Evolutionary conservation across 2,888 invertebrate genomes (phyloP), one percentile per base, ranked within the genome.

Genomic region (Archaeoteleia sp.): DNA sequence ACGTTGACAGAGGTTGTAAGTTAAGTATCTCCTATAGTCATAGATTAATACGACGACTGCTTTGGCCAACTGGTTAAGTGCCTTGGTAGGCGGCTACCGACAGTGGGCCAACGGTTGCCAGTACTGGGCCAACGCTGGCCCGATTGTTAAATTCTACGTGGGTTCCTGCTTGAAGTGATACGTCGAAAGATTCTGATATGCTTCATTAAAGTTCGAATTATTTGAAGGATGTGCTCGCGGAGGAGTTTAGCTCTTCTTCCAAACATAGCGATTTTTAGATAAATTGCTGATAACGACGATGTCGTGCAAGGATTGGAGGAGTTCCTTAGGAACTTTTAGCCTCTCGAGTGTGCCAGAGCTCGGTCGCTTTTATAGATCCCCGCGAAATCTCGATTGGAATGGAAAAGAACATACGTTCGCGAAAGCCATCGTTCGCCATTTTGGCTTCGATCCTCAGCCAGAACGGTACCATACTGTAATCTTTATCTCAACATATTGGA

Each of bases 401-500:
- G 46, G 67, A 61, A 61, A 61, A 51, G 60, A 67, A 67, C 57
- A 65, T 65, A 57, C 46, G 61, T 67, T 61, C 46, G 55, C 55
- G 46, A 61, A 61, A 61, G 67, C 61, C 61, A 51, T 60, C 61
- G 62, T 55, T 48, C 62, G 54, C 48, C 62, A 55, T 67, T 67
- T 53, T 67, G 67, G 67, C 67, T 48, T 66, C 58, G 48, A 66
- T 67, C 42, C 39, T 39, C 27, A 20, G 27, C 35, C 61, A 15
- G 37, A 58, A 61, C 51, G 42, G 35, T 60, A 55, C 51, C 55
- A 37, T 32, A 46, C 55, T 46, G 61, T 61, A 67, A 67, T 61
- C 67, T 61, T 67, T 57, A 60, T 67, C 61, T 55, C 67, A 51
- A 55, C 55, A 51, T 67, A 67, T 67, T 61, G 61, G 61, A 60